Evolutionary conservation across 2,797 vertebrate genomes (phyloP).

Genomic region (Moxostoma hubbsi): DNA sequence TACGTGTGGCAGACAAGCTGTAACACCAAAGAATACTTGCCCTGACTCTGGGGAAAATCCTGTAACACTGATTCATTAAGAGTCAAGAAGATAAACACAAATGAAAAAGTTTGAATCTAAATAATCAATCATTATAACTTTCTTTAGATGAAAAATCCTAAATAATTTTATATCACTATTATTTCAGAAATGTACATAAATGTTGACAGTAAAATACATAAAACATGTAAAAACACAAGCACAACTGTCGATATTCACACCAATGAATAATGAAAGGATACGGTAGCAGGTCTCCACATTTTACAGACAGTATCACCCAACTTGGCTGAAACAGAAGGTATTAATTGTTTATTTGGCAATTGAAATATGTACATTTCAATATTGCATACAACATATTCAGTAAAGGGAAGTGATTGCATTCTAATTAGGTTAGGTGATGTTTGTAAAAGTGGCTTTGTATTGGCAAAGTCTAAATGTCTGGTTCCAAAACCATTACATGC

Average conservation of each 20-base stretch:
- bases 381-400: background rate
- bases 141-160: background rate
- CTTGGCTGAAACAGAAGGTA: constrained; percentile 84
- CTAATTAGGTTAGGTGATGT: no score
- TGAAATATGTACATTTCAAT: background rate
- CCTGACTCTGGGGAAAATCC: constrained; percentile 97
- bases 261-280: constrained; percentile 71
- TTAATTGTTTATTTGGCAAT: no score
- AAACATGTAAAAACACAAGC: background rate
- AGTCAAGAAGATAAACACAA: constrained; percentile 70
- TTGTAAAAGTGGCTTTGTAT: background rate
- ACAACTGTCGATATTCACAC: background rate
- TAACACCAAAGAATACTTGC: constrained; percentile 94
- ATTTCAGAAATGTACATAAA: background rate
- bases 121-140: background rate
- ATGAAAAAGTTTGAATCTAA: background rate
- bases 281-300: constrained; percentile 95
- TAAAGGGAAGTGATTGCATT: no score
- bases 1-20: constrained; percentile 93
- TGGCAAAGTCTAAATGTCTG: background rate
- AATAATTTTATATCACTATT: no score
- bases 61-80: constrained; percentile 81
- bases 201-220: background rate
- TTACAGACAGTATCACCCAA: constrained; percentile 94
- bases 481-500: background rate